Percentiles rank a stretch among this genome's conserved stretches.
Evolutionary conservation across 2,888 invertebrate genomes (phyloP).

Genomic region (Eristalis intricaria): DNA sequence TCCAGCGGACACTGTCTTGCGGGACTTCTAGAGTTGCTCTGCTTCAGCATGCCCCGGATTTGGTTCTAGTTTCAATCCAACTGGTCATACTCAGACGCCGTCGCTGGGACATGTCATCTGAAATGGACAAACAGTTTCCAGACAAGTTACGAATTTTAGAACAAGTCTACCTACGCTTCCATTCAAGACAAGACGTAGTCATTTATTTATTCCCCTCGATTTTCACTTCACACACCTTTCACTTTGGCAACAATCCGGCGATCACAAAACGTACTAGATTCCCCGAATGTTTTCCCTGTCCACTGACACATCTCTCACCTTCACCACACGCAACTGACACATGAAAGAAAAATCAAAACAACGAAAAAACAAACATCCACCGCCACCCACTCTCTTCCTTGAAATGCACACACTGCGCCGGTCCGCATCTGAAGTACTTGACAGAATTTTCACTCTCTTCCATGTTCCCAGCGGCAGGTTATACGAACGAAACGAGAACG

Average conservation of each 20-base stretch:
- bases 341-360: background rate
- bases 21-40: too few relatives aligned
- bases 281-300: background rate
- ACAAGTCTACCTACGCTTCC: too few relatives aligned
- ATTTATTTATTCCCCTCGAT: too few relatives aligned
- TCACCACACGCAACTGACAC: background rate
- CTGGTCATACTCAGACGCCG: too few relatives aligned
- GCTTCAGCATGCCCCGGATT: too few relatives aligned
- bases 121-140: too few relatives aligned
- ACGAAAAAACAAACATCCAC: background rate
- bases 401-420: constrained; percentile 16
- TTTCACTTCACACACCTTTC: background rate
- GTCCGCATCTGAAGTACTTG: background rate
- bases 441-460: constrained; percentile 17
- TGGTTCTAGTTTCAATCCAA: too few relatives aligned
- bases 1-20: too few relatives aligned
- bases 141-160: too few relatives aligned
- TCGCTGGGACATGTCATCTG: too few relatives aligned
- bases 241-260: background rate
- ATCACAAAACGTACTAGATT: background rate
- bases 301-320: background rate
- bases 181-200: too few relatives aligned
- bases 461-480: background rate
- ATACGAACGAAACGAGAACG: constrained; percentile 47
- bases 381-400: background rate